Percentiles rank a stretch among this genome's conserved stretches.
phyloP scores from a whole-genome alignment of 2,888 invertebrate species.

The Acronicta leporina region DNA sequence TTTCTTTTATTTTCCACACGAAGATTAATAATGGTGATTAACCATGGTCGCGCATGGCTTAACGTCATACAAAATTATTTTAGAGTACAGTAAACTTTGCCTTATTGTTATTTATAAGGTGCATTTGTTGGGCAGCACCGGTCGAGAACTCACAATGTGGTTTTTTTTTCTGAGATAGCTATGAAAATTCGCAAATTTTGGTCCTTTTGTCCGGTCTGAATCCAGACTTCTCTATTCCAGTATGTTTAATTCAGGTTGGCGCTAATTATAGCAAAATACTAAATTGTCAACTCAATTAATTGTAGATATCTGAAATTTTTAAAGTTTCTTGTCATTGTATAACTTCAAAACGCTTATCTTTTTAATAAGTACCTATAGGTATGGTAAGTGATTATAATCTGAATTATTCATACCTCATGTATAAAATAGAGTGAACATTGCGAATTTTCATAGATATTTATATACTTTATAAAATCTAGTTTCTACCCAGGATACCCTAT shows the following conservation, averaged over 20 bases:
- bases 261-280: too few relatives aligned
- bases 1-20: slow-evolving; percentile 63
- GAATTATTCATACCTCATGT: slow-evolving; percentile 33
- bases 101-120: slow-evolving; percentile 69
- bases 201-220: slow-evolving; percentile 33
- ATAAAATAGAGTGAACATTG: slow-evolving; percentile 46
- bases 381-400: slow-evolving; percentile 13
- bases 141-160: slow-evolving; percentile 84
- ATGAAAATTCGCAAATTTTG: slow-evolving; percentile 72
- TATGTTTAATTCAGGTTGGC: slow-evolving; percentile 39
- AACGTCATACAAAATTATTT: slow-evolving; percentile 67
- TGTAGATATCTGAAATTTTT: too few relatives aligned
- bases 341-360: too few relatives aligned
- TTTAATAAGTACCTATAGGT: too few relatives aligned
- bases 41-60: slow-evolving; percentile 85
- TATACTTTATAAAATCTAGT: slow-evolving; percentile 71
- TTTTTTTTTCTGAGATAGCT: slow-evolving; percentile 54
- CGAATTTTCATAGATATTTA: slow-evolving; percentile 73
- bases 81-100: slow-evolving; percentile 64
- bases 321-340: too few relatives aligned
- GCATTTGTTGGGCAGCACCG: slow-evolving; percentile 86
- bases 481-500: slow-evolving; percentile 86
- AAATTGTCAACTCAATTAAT: too few relatives aligned
- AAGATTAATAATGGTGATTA: slow-evolving; percentile 75
- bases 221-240: slow-evolving; percentile 4